Conservation (phyloP, 2,888 invertebrate genomes). For the Epiblema foenella region DNA sequence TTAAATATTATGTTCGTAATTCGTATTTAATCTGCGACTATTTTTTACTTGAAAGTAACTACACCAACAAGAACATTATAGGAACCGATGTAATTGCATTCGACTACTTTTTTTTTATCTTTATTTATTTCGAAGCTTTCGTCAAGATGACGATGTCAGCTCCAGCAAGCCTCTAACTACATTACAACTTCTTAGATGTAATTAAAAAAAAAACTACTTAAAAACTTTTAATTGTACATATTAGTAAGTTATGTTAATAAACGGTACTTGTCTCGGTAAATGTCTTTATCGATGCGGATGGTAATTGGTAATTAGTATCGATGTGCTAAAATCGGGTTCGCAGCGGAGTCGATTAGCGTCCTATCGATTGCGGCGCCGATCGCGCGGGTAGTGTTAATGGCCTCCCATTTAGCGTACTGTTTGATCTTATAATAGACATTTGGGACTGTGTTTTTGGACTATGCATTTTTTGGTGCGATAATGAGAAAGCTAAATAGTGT, state of each 20-base stretch:
- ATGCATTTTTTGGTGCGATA: constrained; percentile 76
- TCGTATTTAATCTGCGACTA: neutral
- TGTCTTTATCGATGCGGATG: constrained; percentile 62
- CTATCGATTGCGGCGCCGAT: constrained; percentile 69
- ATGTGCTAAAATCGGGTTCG: constrained; percentile 76
- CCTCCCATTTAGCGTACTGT: constrained; percentile 68
- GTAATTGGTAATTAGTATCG: constrained; percentile 77
- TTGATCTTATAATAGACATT: constrained; percentile 73
- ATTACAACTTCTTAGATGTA: too few species aligned
- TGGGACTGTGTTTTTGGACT: constrained; percentile 73
- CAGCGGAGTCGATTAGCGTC: constrained; percentile 69
- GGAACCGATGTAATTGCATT: constrained; percentile 1
- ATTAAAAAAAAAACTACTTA: too few species aligned
- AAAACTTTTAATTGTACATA: neutral
- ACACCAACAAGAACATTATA: neutral
- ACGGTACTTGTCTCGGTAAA: constrained; percentile 52
- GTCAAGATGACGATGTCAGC: too few species aligned
- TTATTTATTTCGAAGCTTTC: too few species aligned
- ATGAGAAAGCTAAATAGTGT: constrained; percentile 64
- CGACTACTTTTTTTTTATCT: too few species aligned
- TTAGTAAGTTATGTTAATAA: constrained; percentile 1
- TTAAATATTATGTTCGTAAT: constrained; percentile 15
- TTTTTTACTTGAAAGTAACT: neutral
- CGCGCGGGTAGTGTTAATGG: constrained; percentile 74
- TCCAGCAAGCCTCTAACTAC: too few species aligned